Base-by-base conservation (phyloP, 2,113 vertebrate genomes). In the Marmota flaviventris region DNA sequence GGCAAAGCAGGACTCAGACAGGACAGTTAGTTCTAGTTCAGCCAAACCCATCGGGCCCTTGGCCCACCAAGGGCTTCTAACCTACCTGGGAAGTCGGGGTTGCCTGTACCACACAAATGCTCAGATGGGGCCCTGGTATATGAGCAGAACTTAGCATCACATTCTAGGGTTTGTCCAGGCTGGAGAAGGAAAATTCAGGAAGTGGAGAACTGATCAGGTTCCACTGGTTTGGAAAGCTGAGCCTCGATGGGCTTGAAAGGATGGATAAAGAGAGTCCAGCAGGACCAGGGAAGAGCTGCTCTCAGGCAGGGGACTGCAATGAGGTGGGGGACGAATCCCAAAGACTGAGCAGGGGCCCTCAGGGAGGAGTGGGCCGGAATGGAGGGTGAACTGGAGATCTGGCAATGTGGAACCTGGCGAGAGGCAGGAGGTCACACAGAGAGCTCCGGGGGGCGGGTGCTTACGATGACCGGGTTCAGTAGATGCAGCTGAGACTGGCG, bases 21-120 rank as follows among this genome's bases (percentile, higher is more conserved):
- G 27, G 42, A 25, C 18, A 20, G 34, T 18, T 25, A 48, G 24
- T 9, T 25, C 5, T 10, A 24, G 10, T 34, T 69, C 32, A 22
- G 84, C 34, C 39, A 29, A 27, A 16, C 8, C 22, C 2, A 7
- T 5, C 0, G 2, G 22, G 32, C 8, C 16, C 48, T 27, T 12
- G 0, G n/a, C 3, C 7, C 4, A 32, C 72, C n/a, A 2, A 39
- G n/a, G 63, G 2, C 58, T 39, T 10, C 0, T 10, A 0, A 16
- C 42, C 18, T 85, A 53, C 3, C 5, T 13, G 24, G 20, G n/a
- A 17, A 3, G 5, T 0, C 20, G 51, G 37, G 3, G 4, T 5
- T 2, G 3, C 39, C 58, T 0, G 22, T 8, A 16, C 1, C 32
- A 8, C 67, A 29, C 27, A 17, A 14, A 12, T 1, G 3, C 56